A percentile compares a stretch with the other conserved stretches of the same genome.
These are phyloP conservation scores for Sylvilagus bachmani DNA, from an alignment of 2,113 vertebrate genomes.

Conservation along the genomic window DNA sequence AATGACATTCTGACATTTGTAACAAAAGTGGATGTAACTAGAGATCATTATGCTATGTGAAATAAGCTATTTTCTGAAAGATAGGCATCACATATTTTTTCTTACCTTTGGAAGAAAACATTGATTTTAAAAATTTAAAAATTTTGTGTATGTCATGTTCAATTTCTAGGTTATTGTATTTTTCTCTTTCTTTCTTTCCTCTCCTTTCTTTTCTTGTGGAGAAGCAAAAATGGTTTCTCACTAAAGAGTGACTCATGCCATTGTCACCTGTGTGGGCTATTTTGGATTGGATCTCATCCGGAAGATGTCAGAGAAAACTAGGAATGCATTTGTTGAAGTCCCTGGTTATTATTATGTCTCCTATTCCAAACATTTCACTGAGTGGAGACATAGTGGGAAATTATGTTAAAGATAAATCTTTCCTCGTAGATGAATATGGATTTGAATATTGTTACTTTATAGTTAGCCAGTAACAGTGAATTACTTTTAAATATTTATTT, in stretches of 20 bases:
- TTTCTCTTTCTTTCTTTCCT: neutral
- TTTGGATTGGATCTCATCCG: constrained; percentile 69
- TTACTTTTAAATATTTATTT: neutral
- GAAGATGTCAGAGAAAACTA: constrained; percentile 64
- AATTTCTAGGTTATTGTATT: neutral
- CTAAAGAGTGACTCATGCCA: constrained; percentile 2
- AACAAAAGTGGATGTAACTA: no score
- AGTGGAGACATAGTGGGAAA: neutral
- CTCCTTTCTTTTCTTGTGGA: neutral
- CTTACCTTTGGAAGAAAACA: no score
- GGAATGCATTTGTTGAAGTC: constrained; percentile 18
- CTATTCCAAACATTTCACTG: constrained; percentile 17
- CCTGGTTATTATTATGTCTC: neutral
- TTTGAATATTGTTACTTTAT: neutral
- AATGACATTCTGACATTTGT: no score
- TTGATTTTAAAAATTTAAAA: no score
- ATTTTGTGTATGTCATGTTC: neutral
- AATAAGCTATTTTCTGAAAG: no score
- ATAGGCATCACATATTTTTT: no score
- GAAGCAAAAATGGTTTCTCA: constrained; percentile 60
- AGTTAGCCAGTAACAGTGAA: neutral
- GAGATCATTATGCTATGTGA: no score
- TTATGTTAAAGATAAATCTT: constrained; percentile 37
- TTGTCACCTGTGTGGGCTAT: constrained; percentile 51
- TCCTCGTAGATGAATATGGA: neutral